A percentile compares a stretch with the other conserved stretches of the same genome.
Evolutionary conservation across 2,888 invertebrate genomes (phyloP).

Genomic region (Xanthostigma xanthostigma): DNA sequence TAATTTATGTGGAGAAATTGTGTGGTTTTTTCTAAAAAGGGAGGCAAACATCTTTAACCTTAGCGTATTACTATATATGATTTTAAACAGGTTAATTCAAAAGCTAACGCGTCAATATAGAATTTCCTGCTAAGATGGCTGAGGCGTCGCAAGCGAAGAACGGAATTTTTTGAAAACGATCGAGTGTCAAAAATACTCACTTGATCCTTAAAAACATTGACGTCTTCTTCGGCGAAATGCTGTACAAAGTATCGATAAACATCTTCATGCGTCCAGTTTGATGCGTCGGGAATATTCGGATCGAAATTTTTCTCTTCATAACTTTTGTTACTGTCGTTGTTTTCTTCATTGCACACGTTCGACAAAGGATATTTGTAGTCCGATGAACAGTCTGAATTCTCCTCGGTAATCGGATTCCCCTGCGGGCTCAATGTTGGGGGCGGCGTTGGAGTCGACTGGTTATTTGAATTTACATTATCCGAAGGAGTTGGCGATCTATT

Average conservation of each 20-base stretch:
- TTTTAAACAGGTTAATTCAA: too few species aligned
- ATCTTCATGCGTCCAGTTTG: conserved; percentile 68
- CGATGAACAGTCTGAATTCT: conserved; percentile 6
- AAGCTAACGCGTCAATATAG: too few species aligned
- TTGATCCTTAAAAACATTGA: conserved; percentile 68
- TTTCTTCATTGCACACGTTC: conserved; percentile 15
- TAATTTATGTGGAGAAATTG: too few species aligned
- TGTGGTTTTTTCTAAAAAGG: too few species aligned
- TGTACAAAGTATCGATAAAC: conserved; percentile 66
- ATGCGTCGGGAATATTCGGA: conserved; percentile 59
- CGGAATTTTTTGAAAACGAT: too few species aligned
- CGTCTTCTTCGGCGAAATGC: conserved; percentile 59
- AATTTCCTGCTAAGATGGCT: too few species aligned
- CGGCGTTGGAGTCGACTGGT: conserved; percentile 19
- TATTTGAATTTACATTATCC: conserved; percentile 15
- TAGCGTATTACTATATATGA: too few species aligned
- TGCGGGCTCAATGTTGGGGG: conserved; percentile 26
- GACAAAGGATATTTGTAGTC: conserved; percentile 9
- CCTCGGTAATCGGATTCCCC: conserved; percentile 9
- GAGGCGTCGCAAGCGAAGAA: too few species aligned
- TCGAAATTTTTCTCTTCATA: conserved; percentile 33
- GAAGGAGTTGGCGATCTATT: conserved; percentile 10
- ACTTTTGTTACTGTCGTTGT: conserved; percentile 4
- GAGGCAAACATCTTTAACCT: too few species aligned
- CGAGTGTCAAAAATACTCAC: conserved; percentile 28